Evolutionary conservation across 2,797 vertebrate species (phyloP).

Genomic region (Eulemur mongoz): DNA sequence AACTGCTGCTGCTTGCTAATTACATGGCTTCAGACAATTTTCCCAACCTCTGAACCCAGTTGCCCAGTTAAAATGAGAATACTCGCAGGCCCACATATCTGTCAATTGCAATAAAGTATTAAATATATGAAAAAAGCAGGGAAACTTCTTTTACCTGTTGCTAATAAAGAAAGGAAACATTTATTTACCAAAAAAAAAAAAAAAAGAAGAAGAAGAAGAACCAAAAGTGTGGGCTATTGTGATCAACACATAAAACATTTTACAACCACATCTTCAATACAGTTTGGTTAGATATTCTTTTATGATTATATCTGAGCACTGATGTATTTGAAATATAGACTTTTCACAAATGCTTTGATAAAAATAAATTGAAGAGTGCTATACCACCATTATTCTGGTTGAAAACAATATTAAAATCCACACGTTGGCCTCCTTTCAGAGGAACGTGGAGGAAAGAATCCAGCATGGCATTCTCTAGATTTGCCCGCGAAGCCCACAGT

Average conservation of each 20-base stretch:
- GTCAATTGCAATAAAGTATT: neutral
- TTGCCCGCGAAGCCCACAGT: neutral
- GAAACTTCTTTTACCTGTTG: neutral
- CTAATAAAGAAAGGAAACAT: neutral
- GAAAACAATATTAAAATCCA: neutral
- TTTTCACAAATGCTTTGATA: neutral
- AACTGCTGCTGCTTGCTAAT: neutral
- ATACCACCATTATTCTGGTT: neutral
- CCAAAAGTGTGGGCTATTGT: neutral
- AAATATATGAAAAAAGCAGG: neutral
- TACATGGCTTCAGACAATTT: neutral
- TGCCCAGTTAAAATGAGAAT: constrained; percentile 17
- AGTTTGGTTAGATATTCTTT: neutral
- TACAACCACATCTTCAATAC: neutral
- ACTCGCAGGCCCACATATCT: neutral
- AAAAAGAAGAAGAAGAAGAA: neutral
- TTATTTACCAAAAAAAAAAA: neutral
- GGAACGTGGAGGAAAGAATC: neutral
- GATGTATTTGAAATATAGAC: neutral
- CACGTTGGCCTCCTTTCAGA: neutral
- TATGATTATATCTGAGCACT: neutral
- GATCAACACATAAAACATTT: neutral
- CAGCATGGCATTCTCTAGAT: neutral
- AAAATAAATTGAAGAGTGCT: neutral
- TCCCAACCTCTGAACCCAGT: neutral